Base-by-base conservation (phyloP, 2,888 invertebrate species). In the Idaea straminata region DNA sequence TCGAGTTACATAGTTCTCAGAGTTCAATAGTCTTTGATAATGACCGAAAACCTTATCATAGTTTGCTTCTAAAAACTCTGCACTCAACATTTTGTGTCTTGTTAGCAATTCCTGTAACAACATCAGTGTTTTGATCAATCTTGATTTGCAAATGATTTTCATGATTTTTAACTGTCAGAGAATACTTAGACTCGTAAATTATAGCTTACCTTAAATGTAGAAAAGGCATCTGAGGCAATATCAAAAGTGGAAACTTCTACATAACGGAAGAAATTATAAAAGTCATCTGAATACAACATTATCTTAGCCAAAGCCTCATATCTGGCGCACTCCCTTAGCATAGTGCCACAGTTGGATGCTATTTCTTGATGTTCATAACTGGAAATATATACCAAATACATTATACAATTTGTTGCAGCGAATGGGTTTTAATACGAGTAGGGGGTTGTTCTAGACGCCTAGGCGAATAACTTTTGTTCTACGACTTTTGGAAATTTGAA, bases 231-330 rank as follows among this genome's bases (percentile, higher is more conserved):
- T 77, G 99, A 99, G 87, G 99, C 99, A 87, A 99, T 99, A 95
- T 99, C 99, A 95, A 99, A 99, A 76, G 99, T 99, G 77, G 99
- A 99, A 78, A 99, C 98, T 94, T 99, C 99, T 82, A 99, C 99
- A 90, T 99, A 99, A 92, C 97, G 96, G 94, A 99, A 99, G 95
- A 99, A 99, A 94, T 99, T 98, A 92, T 99, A 99, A 95, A 99
- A 99, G 90, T 99, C 98, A 78, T 98, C 98, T 70, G 98, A 98
- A 93, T 98, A 96, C 80, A 99, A 95, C 96, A 99, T 98, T 77
- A 99, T 98, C 94, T 99, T 99, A 72, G 99, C 99, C 87, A 99
- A 94, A 68, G 98, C 98, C 93, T 99, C 99, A 84, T 99, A 98
- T 87, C 99, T 95, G 76, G 99, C 98, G 93, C 99, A 99, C 89